Evolutionary conservation across 2,888 invertebrate genomes (phyloP), one percentile per base, ranked within the genome.

Genomic region (Drymonia ruficornis): DNA sequence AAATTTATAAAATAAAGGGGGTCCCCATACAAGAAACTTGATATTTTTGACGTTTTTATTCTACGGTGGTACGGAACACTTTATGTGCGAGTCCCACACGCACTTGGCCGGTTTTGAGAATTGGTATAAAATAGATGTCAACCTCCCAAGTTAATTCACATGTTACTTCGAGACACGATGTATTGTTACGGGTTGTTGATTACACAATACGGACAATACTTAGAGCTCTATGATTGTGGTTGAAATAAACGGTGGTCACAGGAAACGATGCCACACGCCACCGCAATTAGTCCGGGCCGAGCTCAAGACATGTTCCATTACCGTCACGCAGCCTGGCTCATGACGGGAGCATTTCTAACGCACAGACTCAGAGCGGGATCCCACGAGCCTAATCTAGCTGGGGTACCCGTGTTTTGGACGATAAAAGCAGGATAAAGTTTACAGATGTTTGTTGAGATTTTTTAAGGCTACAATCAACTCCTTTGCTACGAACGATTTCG

Each of bases 221-320:
- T n/a, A 34, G 47, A 18, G 16, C 61, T 54, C 54, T 53, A 59
- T 52, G 57, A 57, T 52, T 63, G 60, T 65, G 53, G 59, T 64
- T 55, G 64, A 65, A 67, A 67, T 63, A 70, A 75, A 76, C 68
- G 58, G 63, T 64, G 65, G 71, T 65, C 70, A 75, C 86, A 86
- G 86, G 87, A 86, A 87, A 75, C 76, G 67, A 56, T 34, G 71
- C 67, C 70, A 75, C 75, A 81, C 83, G 82, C 84, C 71, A 85
- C 69, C 69, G 78, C 83, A 85, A 85, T 87, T 83, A 85, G 80
- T 75, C 77, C 23, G 7, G 23, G 78, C 72, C 70, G 18, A 71
- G 71, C 28, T n/a, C 81, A 81, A 86, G 86, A 84, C 85, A 83
- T 82, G 76, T 82, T 85, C 82, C 59, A 65, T 88, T 88, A 87